These are phyloP conservation scores for Automeris io DNA, from an alignment of 2,888 invertebrate genomes.

Conservation along the genomic window DNA sequence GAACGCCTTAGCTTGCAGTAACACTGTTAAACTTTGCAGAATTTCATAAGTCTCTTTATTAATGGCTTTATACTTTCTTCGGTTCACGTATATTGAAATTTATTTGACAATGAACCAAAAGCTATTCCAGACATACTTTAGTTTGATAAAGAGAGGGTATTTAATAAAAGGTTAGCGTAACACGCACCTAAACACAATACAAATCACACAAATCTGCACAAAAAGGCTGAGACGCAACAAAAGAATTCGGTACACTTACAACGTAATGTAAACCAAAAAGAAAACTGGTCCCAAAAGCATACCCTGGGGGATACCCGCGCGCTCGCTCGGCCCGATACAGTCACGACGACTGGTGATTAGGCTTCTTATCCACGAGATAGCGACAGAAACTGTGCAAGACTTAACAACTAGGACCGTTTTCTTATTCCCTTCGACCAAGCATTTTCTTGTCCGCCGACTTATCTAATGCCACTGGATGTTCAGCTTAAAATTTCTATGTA, in stretches of 20 bases:
- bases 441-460: conserved; percentile 69
- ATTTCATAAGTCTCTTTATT: conserved; percentile 68
- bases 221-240: conserved; percentile 61
- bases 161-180: conserved; percentile 7
- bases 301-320: conserved; percentile 67
- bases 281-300: conserved; percentile 74
- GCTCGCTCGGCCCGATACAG: conserved; percentile 71
- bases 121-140: neutral
- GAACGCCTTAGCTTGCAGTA: conserved; percentile 52
- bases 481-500: conserved; percentile 65
- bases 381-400: conserved; percentile 76
- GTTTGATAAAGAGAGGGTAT: neutral
- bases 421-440: conserved; percentile 71
- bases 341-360: conserved; percentile 76
- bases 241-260: conserved; percentile 75
- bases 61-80: conserved; percentile 59
- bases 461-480: conserved; percentile 57
- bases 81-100: conserved; percentile 7
- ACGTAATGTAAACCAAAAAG: conserved; percentile 75
- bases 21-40: conserved; percentile 59
- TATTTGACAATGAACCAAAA: neutral
- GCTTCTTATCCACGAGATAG: conserved; percentile 75
- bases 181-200: conserved; percentile 45
- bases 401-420: conserved; percentile 76
- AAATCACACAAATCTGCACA: conserved; percentile 61